Conservation (phyloP, 2,113 vertebrate species). For the Megalops atlanticus region DNA sequence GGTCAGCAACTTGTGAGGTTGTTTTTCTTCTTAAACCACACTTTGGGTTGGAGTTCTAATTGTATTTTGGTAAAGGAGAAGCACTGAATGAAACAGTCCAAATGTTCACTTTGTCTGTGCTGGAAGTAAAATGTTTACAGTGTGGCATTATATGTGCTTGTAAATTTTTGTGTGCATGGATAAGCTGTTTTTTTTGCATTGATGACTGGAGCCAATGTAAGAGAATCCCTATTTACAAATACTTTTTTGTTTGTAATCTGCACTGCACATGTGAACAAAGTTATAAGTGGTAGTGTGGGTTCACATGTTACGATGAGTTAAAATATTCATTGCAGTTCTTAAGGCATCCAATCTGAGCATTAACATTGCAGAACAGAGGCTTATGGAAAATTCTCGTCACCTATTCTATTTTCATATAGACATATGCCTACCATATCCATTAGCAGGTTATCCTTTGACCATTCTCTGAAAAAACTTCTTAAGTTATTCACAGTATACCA, state of each 20-base stretch:
- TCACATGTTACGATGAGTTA: too few relatives aligned
- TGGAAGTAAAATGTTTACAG: slow-evolving; percentile 21
- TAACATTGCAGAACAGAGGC: not conserved
- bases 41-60: slow-evolving; percentile 13
- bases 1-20: slow-evolving; percentile 32
- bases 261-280: too few relatives aligned
- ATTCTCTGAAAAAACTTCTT: slow-evolving; percentile 45
- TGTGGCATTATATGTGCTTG: slow-evolving; percentile 2
- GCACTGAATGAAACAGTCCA: not conserved
- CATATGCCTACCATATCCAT: slow-evolving; percentile 32
- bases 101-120: slow-evolving; percentile 26
- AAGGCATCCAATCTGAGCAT: not conserved
- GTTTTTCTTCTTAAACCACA: slow-evolving; percentile 33
- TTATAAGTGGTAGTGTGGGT: not conserved
- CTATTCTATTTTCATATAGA: not conserved
- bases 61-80: slow-evolving; percentile 38
- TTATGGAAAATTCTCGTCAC: not conserved
- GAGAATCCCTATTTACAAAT: not conserved
- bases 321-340: not conserved
- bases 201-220: not conserved
- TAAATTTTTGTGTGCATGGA: not conserved
- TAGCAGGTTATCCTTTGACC: slow-evolving; percentile 47
- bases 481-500: slow-evolving; percentile 17
- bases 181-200: not conserved
- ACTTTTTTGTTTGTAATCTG: not conserved